These are phyloP conservation scores for Sycophaga agraensis DNA, from an alignment of 1,140 invertebrate species.

Conservation along the genomic window DNA sequence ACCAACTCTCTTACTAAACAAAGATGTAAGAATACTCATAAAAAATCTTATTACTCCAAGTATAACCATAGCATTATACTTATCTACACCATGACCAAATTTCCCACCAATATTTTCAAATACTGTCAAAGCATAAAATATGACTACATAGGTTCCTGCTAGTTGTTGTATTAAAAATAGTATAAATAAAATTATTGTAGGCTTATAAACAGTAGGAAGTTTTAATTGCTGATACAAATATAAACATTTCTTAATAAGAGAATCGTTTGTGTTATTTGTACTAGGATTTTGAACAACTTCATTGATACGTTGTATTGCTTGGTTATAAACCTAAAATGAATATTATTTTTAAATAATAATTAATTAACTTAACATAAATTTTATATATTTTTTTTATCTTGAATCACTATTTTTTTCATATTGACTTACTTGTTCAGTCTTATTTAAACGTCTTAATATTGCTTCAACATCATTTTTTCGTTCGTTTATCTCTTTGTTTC, in stretches of 20 bases:
- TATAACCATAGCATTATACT: conserved; percentile 56
- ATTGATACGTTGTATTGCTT: conserved; percentile 45
- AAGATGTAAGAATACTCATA: conserved; percentile 55
- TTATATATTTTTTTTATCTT: no score
- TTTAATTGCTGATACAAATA: conserved; percentile 31
- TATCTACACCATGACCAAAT: conserved; percentile 50
- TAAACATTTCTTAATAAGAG: conserved; percentile 1
- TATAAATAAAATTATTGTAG: conserved; percentile 54
- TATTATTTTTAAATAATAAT: neutral
- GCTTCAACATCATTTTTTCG: conserved; percentile 41
- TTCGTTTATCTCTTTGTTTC: conserved; percentile 39
- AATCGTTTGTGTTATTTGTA: neutral
- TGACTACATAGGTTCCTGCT: conserved; percentile 65
- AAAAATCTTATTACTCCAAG: conserved; percentile 59
- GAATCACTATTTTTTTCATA: no score
- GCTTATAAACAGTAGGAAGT: conserved; percentile 55
- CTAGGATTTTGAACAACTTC: conserved; percentile 21
- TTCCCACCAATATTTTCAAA: conserved; percentile 57
- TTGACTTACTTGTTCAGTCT: conserved; percentile 33
- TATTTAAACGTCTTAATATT: conserved; percentile 54
- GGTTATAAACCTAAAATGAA: conserved; percentile 48
- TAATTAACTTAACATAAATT: neutral
- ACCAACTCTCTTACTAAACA: conserved; percentile 60
- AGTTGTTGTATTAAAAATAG: conserved; percentile 64
- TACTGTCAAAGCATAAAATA: conserved; percentile 69